phyloP scores from a whole-genome alignment of 1,140 invertebrate species.

The Stegodyphus mimosarum region DNA sequence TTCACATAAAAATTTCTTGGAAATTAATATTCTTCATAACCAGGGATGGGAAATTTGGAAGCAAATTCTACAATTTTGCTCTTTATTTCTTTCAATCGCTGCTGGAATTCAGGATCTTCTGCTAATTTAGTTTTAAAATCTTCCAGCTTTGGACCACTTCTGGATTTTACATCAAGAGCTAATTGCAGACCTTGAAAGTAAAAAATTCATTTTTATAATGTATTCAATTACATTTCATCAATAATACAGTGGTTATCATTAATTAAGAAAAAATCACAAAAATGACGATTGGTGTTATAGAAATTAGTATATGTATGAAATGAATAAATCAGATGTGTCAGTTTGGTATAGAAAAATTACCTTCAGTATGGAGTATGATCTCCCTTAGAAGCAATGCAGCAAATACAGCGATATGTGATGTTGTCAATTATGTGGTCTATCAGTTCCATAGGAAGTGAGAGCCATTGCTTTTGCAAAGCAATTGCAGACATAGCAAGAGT shows the following conservation, averaged over 20 bases:
- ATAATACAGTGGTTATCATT: background rate
- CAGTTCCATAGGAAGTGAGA: too few species aligned
- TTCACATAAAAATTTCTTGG: too few species aligned
- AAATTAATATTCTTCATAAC: slow-evolving; percentile 70
- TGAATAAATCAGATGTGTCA: too few species aligned
- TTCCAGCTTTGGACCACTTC: slow-evolving; percentile 81
- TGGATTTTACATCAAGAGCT: slow-evolving; percentile 75
- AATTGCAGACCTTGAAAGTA: slow-evolving; percentile 74
- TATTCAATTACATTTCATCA: background rate
- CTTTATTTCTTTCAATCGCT: slow-evolving; percentile 75
- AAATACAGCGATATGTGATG: too few species aligned
- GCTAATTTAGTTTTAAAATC: slow-evolving; percentile 82
- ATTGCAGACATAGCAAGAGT: background rate
- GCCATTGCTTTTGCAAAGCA: background rate
- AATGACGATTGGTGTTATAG: too few species aligned
- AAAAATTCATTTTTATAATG: background rate
- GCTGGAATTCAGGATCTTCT: slow-evolving; percentile 73
- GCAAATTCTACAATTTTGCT: slow-evolving; percentile 82
- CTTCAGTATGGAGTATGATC: too few species aligned
- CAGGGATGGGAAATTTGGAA: slow-evolving; percentile 82
- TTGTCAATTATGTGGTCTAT: too few species aligned
- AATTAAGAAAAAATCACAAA: too few species aligned
- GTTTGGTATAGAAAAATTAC: too few species aligned
- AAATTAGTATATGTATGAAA: too few species aligned
- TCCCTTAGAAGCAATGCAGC: too few species aligned